Evolutionary conservation across 2,113 vertebrate species (phyloP).

Genomic region (Ochotona curzoniae): DNA sequence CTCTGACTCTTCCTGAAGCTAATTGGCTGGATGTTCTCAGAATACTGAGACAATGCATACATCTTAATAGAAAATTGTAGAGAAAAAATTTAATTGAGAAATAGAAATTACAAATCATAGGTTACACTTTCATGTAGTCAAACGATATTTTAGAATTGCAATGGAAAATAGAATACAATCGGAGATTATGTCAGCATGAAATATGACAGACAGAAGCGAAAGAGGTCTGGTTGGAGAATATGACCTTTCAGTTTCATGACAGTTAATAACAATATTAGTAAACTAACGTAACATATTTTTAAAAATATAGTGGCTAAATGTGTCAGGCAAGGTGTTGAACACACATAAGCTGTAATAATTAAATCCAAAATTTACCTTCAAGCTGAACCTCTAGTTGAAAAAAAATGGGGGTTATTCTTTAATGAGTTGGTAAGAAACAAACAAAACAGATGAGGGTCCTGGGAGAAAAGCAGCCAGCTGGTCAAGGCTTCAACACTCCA

Average conservation of each 20-base stretch:
- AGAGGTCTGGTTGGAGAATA: neutral
- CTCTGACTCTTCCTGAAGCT: neutral
- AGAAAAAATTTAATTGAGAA: neutral
- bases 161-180: neutral
- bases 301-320: neutral
- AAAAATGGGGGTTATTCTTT: neutral
- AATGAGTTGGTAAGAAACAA: neutral
- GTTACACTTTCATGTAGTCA: neutral
- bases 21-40: neutral
- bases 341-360: neutral
- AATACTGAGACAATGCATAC: neutral
- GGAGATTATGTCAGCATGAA: neutral
- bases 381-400: neutral
- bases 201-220: neutral
- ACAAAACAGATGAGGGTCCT: neutral
- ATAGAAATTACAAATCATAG: neutral
- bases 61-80: neutral
- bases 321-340: neutral
- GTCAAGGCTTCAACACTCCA: neutral
- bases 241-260: neutral
- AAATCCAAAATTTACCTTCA: neutral
- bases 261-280: neutral
- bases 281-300: neutral
- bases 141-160: neutral
- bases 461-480: neutral